Evolutionary conservation across 64 coral and sea anemone species (phyloP).

Genomic region (Stichodactyla mertensii): DNA sequence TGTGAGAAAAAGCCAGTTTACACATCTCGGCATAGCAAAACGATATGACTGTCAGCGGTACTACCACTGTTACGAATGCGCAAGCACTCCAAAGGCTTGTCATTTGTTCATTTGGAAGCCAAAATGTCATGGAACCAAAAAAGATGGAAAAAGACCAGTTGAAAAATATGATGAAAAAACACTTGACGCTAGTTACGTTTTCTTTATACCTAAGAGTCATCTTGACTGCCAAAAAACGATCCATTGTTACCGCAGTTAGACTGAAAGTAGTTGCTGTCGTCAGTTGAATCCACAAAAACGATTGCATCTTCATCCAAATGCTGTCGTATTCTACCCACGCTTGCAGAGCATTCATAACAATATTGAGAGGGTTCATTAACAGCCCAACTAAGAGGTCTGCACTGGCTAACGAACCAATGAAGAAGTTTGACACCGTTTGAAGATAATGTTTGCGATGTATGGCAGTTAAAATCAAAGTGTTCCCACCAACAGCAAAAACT

Average conservation of each 20-base stretch:
- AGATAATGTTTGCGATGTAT: not conserved
- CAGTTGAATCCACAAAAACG: slow-evolving; percentile 24
- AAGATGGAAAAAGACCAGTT: slow-evolving; percentile 16
- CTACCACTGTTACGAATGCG: slow-evolving; percentile 20
- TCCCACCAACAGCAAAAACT: slow-evolving; percentile 5
- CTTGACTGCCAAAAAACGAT: slow-evolving; percentile 15
- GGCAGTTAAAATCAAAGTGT: not conserved
- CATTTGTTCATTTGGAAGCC: not conserved
- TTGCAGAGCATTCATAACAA: not conserved
- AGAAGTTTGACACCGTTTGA: slow-evolving; percentile 20
- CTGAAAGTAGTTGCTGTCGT: slow-evolving; percentile 27
- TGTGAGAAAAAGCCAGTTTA: not conserved
- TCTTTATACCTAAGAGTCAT: slow-evolving; percentile 1
- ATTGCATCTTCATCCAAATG: slow-evolving; percentile 6
- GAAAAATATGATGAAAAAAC: not conserved
- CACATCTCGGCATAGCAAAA: slow-evolving; percentile 26
- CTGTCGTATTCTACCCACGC: slow-evolving; percentile 9
- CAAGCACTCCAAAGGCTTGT: slow-evolving; percentile 23
- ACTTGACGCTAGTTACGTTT: not conserved
- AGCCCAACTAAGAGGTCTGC: slow-evolving; percentile 20
- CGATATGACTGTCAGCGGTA: slow-evolving; percentile 24
- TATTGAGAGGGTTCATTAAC: slow-evolving; percentile 29
- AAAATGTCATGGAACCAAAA: slow-evolving; percentile 6
- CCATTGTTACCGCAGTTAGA: slow-evolving; percentile 15
- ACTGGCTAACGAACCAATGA: slow-evolving; percentile 22